Percentiles rank a stretch among this genome's conserved stretches.
These are phyloP conservation scores for Macrostomum lignano DNA, from an alignment of 1,140 invertebrate species.

Conservation along the genomic window DNA sequence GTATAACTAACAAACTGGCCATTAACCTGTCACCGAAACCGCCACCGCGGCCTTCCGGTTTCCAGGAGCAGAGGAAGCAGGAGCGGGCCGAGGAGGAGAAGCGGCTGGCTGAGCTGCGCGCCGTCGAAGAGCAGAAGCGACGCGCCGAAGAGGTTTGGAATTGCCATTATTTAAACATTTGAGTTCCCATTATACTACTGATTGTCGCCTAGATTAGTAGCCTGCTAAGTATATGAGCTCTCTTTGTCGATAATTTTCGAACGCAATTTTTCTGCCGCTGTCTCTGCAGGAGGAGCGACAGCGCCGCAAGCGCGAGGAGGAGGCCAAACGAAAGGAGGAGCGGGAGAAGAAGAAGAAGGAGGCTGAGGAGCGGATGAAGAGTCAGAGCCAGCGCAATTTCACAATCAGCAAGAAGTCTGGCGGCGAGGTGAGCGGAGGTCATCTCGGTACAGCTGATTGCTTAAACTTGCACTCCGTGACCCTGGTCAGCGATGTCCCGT, in stretches of 20 bases:
- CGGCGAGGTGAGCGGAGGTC: no score
- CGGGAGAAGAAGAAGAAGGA: conserved; percentile 26
- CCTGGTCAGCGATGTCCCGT: no score
- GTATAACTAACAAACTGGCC: no score
- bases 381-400: conserved; percentile 45
- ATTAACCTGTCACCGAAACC: no score
- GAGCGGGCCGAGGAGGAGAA: conserved; percentile 10
- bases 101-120: conserved; percentile 8
- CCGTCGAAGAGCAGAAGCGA: conserved; percentile 9
- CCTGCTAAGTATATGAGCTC: no score
- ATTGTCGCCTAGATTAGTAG: no score
- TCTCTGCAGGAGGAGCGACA: conserved; percentile 9
- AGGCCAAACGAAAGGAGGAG: conserved; percentile 69
- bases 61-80: conserved; percentile 9
- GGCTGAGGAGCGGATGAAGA: conserved; percentile 14
- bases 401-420: conserved; percentile 59
- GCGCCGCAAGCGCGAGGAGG: conserved; percentile 18
- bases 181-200: background rate
- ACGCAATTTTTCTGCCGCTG: no score
- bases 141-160: conserved; percentile 10
- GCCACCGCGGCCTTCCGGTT: no score
- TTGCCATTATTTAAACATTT: background rate
- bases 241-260: no score
- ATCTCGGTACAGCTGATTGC: no score
- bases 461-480: no score